A percentile compares a stretch with the other conserved stretches of the same genome.
Conservation (phyloP, 1,140 invertebrate species). For the Dendrolimus kikuchii region DNA sequence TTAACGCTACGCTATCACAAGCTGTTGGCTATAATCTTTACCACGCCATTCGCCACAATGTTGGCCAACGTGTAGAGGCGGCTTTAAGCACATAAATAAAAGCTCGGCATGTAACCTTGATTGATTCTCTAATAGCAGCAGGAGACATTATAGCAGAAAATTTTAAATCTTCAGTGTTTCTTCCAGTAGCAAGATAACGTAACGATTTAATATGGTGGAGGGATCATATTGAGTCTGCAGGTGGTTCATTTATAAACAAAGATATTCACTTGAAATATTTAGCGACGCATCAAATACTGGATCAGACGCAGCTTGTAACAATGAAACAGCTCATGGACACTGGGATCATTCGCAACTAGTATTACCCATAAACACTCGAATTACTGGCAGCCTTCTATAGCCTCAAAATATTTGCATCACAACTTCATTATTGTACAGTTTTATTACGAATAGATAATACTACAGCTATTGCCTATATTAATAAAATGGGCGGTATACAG, state of each 20-base stretch:
- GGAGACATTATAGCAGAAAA: too few relatives aligned
- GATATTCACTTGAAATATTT: constrained; percentile 10
- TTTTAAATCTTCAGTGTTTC: too few relatives aligned
- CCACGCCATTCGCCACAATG: too few relatives aligned
- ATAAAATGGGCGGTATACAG: not conserved
- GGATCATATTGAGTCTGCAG: not conserved
- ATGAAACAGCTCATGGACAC: not conserved
- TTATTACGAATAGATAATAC: constrained; percentile 1
- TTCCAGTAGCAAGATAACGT: too few relatives aligned
- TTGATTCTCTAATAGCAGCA: too few relatives aligned
- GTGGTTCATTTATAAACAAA: not conserved
- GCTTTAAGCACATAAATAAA: too few relatives aligned
- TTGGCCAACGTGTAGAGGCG: too few relatives aligned
- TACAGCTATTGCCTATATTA: constrained; percentile 1
- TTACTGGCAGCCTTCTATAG: not conserved
- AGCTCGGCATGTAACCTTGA: too few relatives aligned
- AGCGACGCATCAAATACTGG: constrained; percentile 12
- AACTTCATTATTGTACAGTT: not conserved
- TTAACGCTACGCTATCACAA: too few relatives aligned
- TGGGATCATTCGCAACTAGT: not conserved
- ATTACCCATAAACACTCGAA: not conserved
- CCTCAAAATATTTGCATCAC: not conserved
- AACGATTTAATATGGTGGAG: not conserved
- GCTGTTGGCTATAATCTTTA: too few relatives aligned
- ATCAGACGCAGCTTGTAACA: constrained; percentile 9